phyloP scores from a whole-genome alignment of 2,888 invertebrate species.

The Cistogaster globosa region DNA sequence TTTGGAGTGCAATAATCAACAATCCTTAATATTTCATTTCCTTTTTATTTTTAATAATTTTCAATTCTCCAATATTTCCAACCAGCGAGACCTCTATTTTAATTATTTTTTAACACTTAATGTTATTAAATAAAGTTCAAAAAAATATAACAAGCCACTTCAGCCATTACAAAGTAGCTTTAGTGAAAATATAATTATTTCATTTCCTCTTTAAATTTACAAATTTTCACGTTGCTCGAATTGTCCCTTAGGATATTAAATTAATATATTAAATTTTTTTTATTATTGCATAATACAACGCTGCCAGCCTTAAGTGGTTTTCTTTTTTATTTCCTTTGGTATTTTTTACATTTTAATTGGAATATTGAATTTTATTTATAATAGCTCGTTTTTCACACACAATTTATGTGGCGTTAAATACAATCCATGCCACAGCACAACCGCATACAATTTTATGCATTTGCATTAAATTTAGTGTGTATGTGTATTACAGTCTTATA shows the following conservation, averaged over 20 bases:
- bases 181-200: too few species aligned
- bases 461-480: background rate
- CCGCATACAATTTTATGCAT: conserved; percentile 23
- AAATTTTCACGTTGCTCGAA: background rate
- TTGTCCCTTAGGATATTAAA: background rate
- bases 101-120: too few species aligned
- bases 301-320: conserved; percentile 32
- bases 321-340: conserved; percentile 31
- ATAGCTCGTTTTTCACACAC: conserved; percentile 64
- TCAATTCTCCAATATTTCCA: too few species aligned
- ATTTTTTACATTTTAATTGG: conserved; percentile 61
- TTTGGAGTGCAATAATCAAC: too few species aligned
- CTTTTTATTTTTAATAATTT: too few species aligned
- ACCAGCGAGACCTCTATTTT: too few species aligned
- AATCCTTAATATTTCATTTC: too few species aligned
- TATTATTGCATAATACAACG: conserved; percentile 15
- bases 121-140: too few species aligned
- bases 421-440: conserved; percentile 30
- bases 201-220: too few species aligned
- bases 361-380: conserved; percentile 68
- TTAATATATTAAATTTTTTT: background rate
- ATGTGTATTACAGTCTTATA: background rate
- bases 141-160: too few species aligned
- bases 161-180: too few species aligned
- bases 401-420: conserved; percentile 59